A percentile compares a stretch with the other conserved stretches of the same genome.
Conservation (phyloP, 2,888 invertebrate genomes). For the Pyrrhia umbra region DNA sequence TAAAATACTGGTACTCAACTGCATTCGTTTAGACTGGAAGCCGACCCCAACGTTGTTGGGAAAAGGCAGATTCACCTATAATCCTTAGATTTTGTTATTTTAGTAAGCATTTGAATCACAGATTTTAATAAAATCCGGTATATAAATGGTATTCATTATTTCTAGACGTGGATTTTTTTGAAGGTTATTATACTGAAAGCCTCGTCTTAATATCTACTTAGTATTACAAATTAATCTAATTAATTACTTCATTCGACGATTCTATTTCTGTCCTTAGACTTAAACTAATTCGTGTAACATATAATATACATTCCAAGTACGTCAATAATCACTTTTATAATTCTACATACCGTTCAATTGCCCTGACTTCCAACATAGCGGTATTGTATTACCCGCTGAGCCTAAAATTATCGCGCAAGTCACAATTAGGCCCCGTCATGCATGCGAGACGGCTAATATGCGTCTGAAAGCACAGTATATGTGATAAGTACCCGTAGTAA, state of each 20-base stretch:
- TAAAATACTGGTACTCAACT: no score
- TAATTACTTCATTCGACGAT: not conserved
- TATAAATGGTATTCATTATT: constrained; percentile 1
- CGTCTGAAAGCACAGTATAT: constrained; percentile 63
- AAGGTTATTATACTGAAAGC: not conserved
- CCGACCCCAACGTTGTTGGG: no score
- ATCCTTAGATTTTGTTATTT: no score
- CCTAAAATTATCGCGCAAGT: constrained; percentile 68
- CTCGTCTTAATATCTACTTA: not conserved
- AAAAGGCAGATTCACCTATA: no score
- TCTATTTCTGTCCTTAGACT: not conserved
- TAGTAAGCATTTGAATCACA: not conserved
- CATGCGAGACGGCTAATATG: constrained; percentile 66
- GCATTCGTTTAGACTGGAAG: no score
- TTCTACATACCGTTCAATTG: constrained; percentile 29
- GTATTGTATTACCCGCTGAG: constrained; percentile 60
- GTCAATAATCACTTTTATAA: constrained; percentile 16
- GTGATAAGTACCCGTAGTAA: constrained; percentile 20
- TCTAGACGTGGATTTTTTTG: not conserved
- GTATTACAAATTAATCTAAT: not conserved
- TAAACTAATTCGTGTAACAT: not conserved
- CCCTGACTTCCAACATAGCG: constrained; percentile 53
- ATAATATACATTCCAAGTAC: not conserved
- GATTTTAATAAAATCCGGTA: not conserved
- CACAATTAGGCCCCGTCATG: constrained; percentile 71